Evolutionary conservation across 2,797 vertebrate species (phyloP), one percentile per base, ranked within the genome.

Genomic region (Epinephelus awoara): DNA sequence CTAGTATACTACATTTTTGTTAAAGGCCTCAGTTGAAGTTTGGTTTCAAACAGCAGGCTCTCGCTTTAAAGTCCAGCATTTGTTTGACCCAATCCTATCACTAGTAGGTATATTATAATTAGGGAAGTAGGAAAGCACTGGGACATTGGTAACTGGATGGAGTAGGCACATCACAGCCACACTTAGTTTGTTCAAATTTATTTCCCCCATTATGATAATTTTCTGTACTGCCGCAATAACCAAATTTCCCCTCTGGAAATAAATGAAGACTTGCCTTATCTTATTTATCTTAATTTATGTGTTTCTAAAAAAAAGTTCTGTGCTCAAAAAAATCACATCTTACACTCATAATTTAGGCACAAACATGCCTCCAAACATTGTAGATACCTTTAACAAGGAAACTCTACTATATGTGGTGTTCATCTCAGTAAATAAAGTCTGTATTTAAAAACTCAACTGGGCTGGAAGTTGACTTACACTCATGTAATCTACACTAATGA

Each of bases 401-500:
- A 23, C 19, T 55, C 19, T 10, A 1, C 11, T 49, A 21, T 23
- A 49, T 17, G 12, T 14, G 12, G 9, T 25, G 0, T 75, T 51
- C 6, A 57, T 0, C n/a, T 23, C 25, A 23, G 11, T 47, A 21
- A 69, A 21, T 63, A 38, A n/a, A 38, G 34, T 72, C 57, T 44
- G 19, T 27, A 17, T 58, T 47, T 13, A 23, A 40, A 40, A 49
- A 59, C 38, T 72, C 21, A 58, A 50, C 25, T 66, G 17, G 17
- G 42, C 6, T 47, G 46, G 46, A 78, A 38, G 63, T 62, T 47
- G 44, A 62, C 14, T 79, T 54, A 40, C 63, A 46, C 40, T 51
- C 23, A 62, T 57, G 34, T 56, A 85, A 67, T 61, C 56, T 15
- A 38, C 40, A 7, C 23, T 51, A 73, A 79, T 83, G 63, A 76